A percentile compares a stretch with the other conserved stretches of the same genome.
Evolutionary conservation across 1,140 invertebrate genomes (phyloP).

Genomic region (Zelostemma sp.): DNA sequence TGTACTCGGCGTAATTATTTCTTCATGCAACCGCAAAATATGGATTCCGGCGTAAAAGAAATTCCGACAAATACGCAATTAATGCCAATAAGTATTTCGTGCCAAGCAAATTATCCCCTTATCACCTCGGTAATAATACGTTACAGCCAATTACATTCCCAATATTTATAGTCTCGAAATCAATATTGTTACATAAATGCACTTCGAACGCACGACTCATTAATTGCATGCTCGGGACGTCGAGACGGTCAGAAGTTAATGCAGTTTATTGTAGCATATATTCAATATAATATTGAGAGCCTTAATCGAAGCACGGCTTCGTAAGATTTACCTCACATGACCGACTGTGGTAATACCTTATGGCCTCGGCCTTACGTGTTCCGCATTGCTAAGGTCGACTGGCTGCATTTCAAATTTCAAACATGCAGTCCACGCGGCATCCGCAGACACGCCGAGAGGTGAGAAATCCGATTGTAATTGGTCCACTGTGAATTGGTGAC

Average conservation of each 20-base stretch:
- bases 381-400: constrained; percentile 55
- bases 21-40: too few relatives aligned
- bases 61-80: too few relatives aligned
- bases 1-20: too few relatives aligned
- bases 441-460: constrained; percentile 39
- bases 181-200: neutral
- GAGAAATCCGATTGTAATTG: constrained; percentile 42
- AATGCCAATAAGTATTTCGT: too few relatives aligned
- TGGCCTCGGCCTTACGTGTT: constrained; percentile 60
- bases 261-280: neutral
- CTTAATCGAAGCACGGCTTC: constrained; percentile 51
- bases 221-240: too few relatives aligned
- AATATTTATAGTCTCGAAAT: too few relatives aligned
- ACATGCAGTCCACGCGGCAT: constrained; percentile 43
- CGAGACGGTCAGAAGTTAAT: neutral
- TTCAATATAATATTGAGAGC: constrained; percentile 40
- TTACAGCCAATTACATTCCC: too few relatives aligned
- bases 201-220: neutral
- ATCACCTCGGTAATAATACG: too few relatives aligned
- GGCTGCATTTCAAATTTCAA: constrained; percentile 57
- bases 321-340: constrained; percentile 51
- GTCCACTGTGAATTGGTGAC: constrained; percentile 36
- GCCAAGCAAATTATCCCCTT: too few relatives aligned
- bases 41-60: too few relatives aligned
- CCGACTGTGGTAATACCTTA: constrained; percentile 49